These are phyloP conservation scores for Antheraea yamamai DNA, from an alignment of 2,888 invertebrate genomes.

Conservation along the genomic window DNA sequence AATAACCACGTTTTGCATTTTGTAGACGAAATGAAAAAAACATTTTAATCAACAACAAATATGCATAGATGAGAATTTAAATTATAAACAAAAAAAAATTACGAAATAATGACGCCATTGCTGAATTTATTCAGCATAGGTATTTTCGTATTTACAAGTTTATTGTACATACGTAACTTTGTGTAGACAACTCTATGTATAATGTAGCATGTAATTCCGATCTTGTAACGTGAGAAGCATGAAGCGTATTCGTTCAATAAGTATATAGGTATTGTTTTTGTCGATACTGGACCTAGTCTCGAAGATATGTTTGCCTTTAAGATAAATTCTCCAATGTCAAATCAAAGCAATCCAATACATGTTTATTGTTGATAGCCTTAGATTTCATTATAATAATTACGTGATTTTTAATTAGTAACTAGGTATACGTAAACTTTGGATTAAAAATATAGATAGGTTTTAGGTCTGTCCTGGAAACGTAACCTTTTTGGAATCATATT, in stretches of 20 bases:
- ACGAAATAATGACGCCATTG: background rate
- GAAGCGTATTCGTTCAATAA: background rate
- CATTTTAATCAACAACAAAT: background rate
- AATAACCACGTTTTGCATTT: background rate
- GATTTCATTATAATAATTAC: background rate
- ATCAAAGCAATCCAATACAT: background rate
- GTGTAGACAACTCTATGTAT: background rate
- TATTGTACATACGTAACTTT: too few relatives aligned
- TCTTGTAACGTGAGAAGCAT: background rate
- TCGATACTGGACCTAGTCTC: background rate
- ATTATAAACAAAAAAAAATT: background rate
- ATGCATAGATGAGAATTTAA: background rate
- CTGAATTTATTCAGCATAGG: background rate
- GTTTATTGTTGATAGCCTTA: background rate
- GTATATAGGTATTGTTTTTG: background rate
- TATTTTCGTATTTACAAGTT: background rate
- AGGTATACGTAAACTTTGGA: background rate
- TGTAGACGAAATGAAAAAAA: background rate
- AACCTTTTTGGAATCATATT: too few relatives aligned
- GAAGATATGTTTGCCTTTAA: background rate
- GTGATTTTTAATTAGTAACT: background rate
- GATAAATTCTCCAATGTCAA: conserved; percentile 11
- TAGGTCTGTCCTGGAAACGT: background rate
- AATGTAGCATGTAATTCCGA: background rate
- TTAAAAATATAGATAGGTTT: background rate